These are phyloP conservation scores for Cosmia trapezina DNA, from an alignment of 2,888 invertebrate genomes.

Conservation along the genomic window DNA sequence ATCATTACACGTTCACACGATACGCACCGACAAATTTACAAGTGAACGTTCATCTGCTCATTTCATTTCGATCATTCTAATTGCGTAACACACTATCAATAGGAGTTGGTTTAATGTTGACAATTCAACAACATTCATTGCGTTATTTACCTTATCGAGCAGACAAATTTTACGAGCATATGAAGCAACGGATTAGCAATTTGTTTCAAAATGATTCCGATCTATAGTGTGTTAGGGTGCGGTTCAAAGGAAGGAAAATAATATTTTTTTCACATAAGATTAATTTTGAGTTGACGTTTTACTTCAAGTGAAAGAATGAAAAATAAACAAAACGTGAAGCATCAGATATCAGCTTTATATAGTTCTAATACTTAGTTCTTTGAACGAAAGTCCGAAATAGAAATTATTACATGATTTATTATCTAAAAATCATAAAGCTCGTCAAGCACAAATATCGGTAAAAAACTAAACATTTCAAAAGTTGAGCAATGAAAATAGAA, in stretches of 20 bases:
- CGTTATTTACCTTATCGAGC: too few species aligned
- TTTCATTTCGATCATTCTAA: background rate
- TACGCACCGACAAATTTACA: background rate
- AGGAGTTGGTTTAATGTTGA: too few species aligned
- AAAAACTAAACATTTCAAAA: slow-evolving; percentile 15
- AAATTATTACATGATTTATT: background rate
- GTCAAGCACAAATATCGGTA: slow-evolving; percentile 2
- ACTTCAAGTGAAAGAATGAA: background rate
- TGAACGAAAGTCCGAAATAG: background rate
- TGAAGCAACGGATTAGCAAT: too few species aligned
- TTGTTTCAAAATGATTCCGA: too few species aligned
- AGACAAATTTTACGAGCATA: too few species aligned
- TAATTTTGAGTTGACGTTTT: background rate
- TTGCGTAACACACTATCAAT: too few species aligned
- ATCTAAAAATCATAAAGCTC: background rate
- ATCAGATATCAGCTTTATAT: background rate
- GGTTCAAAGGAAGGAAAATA: too few species aligned
- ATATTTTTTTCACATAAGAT: background rate
- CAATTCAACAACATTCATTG: too few species aligned
- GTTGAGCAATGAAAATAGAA: background rate
- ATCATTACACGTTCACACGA: background rate
- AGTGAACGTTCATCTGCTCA: background rate
- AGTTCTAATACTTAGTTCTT: background rate
- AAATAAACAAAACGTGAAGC: background rate
- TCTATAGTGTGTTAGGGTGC: too few species aligned